Percentiles rank a stretch among this genome's conserved stretches.
Conservation (phyloP, 2,797 vertebrate genomes). For the Tympanoctomys barrerae region DNA sequence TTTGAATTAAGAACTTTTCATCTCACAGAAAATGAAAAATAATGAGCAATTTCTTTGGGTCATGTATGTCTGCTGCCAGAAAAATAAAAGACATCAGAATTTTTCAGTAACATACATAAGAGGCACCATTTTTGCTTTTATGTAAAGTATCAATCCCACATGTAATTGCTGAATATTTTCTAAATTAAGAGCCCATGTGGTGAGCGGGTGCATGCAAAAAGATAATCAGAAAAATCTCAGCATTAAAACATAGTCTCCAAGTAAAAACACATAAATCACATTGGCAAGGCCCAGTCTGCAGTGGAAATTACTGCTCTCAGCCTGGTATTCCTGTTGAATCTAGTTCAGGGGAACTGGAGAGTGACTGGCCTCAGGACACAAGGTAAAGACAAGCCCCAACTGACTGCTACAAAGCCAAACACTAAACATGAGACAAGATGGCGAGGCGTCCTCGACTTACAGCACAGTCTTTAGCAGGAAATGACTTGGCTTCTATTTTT, state of each 20-base stretch:
- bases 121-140: constrained; percentile 84
- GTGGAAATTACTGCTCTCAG: constrained; percentile 56
- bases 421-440: not conserved
- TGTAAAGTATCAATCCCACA: constrained; percentile 83
- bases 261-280: constrained; percentile 82
- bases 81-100: constrained; percentile 80
- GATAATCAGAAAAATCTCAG: constrained; percentile 83
- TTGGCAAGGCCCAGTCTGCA: constrained; percentile 66
- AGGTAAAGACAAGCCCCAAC: constrained; percentile 29
- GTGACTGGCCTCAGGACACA: constrained; percentile 58
- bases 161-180: constrained; percentile 82
- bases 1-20: constrained; percentile 72
- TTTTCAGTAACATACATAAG: constrained; percentile 82
- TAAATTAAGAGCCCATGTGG: constrained; percentile 85
- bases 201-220: constrained; percentile 79
- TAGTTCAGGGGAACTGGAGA: constrained; percentile 60
- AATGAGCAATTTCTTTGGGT: constrained; percentile 75
- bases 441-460: not conserved
- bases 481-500: not conserved
- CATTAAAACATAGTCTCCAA: constrained; percentile 82
- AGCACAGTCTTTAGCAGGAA: not conserved
- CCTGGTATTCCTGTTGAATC: constrained; percentile 48
- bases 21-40: constrained; percentile 79
- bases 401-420: constrained; percentile 2
- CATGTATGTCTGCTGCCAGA: constrained; percentile 80